Conservation (phyloP, 1,140 invertebrate genomes). For the Callitettix versicolor region DNA sequence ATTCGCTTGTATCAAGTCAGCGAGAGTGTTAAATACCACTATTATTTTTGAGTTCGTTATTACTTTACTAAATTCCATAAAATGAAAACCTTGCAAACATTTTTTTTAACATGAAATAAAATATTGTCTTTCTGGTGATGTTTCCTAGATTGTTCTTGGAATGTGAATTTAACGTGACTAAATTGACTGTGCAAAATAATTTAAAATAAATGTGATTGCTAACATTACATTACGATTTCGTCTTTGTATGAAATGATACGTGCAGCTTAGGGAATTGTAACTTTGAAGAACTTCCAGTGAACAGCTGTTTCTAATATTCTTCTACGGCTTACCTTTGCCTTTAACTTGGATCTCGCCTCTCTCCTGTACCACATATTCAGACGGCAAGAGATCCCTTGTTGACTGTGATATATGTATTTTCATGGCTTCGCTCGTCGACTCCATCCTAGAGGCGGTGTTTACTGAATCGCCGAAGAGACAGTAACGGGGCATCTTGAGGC, state of each 20-base stretch:
- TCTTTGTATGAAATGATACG: background rate
- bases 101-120: too few relatives aligned
- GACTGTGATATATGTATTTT: conserved; percentile 89
- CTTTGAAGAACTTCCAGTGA: background rate
- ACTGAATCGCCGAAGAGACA: conserved; percentile 89
- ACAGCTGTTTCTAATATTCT: background rate
- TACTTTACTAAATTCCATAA: too few relatives aligned
- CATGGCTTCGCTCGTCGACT: conserved; percentile 83
- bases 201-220: too few relatives aligned
- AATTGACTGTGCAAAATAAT: too few relatives aligned
- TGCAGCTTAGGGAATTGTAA: background rate
- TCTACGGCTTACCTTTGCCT: conserved; percentile 61
- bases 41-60: too few relatives aligned
- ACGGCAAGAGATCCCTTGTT: conserved; percentile 64
- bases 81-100: too few relatives aligned
- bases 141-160: too few relatives aligned
- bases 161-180: too few relatives aligned
- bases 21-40: too few relatives aligned
- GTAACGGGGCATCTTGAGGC: conserved; percentile 90
- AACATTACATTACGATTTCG: background rate
- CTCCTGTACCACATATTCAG: conserved; percentile 64
- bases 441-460: conserved; percentile 85
- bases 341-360: conserved; percentile 76
- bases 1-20: too few relatives aligned
- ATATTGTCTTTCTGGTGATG: too few relatives aligned